phyloP scores from a whole-genome alignment of 2,797 vertebrate genomes.

The Muraenolepis orangiensis region DNA sequence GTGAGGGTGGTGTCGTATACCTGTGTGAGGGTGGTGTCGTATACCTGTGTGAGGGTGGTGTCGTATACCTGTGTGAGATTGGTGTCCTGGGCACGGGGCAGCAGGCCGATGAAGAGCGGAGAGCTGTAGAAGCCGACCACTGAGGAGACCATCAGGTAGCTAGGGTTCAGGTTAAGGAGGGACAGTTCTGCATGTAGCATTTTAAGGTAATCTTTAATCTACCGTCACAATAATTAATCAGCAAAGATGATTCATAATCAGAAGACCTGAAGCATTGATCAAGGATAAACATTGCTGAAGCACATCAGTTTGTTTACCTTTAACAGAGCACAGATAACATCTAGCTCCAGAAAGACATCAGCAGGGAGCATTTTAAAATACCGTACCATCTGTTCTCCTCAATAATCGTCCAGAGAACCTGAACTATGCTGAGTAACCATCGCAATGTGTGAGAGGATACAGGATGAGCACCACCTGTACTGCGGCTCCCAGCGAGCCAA shows the following conservation, averaged over 20 bases:
- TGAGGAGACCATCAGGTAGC: constrained; percentile 94
- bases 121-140: constrained; percentile 96
- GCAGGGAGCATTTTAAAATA: too few species aligned
- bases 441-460: constrained; percentile 95
- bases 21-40: constrained; percentile 78
- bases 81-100: constrained; percentile 85
- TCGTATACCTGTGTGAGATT: constrained; percentile 87
- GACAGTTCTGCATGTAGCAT: too few species aligned
- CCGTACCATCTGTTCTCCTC: too few species aligned
- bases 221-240: too few species aligned
- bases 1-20: constrained; percentile 76
- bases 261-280: not conserved
- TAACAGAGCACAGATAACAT: not conserved
- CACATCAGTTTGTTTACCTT: not conserved
- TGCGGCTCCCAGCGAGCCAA: constrained; percentile 91
- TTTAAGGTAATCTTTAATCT: too few species aligned
- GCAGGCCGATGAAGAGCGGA: constrained; percentile 83
- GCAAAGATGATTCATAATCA: not conserved
- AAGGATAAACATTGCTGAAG: not conserved
- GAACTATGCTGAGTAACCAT: too few species aligned
- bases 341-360: not conserved
- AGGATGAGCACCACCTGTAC: constrained; percentile 95
- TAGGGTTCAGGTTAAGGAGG: constrained; percentile 61
- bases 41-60: constrained; percentile 83
- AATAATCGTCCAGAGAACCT: not conserved